Evolutionary conservation across 2,888 invertebrate genomes (phyloP).

Genomic region (Macrosiphum euphorbiae): DNA sequence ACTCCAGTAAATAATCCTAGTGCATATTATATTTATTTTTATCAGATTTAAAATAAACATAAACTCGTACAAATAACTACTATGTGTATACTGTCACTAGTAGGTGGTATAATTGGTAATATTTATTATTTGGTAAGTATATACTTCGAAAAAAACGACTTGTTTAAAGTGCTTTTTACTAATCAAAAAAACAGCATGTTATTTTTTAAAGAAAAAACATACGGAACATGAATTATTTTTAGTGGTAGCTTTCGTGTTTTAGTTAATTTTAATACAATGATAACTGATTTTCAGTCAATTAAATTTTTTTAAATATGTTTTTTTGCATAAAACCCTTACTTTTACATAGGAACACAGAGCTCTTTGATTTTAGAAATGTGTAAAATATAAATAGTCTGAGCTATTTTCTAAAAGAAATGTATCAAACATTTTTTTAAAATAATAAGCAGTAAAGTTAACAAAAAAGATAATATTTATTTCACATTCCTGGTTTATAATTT

Average conservation of each 20-base stretch:
- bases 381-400: not conserved
- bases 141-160: not conserved
- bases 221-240: not conserved
- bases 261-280: not conserved
- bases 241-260: not conserved
- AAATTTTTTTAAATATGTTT: not conserved
- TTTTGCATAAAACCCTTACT: not conserved
- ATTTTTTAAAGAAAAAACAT: not conserved
- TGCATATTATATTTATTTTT: not conserved
- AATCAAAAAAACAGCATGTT: not conserved
- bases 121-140: not conserved
- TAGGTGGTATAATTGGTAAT: constrained; percentile 6
- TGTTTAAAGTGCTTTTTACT: not conserved
- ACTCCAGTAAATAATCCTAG: not conserved
- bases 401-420: not conserved
- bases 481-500: not conserved
- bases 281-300: not conserved
- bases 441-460: not conserved
- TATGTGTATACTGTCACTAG: not conserved
- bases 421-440: not conserved
- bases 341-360: not conserved
- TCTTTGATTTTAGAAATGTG: not conserved
- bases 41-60: not conserved
- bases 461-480: not conserved
- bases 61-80: not conserved